Evolutionary conservation across 2,113 vertebrate species (phyloP).

Genomic region (Ammodytes dubius): DNA sequence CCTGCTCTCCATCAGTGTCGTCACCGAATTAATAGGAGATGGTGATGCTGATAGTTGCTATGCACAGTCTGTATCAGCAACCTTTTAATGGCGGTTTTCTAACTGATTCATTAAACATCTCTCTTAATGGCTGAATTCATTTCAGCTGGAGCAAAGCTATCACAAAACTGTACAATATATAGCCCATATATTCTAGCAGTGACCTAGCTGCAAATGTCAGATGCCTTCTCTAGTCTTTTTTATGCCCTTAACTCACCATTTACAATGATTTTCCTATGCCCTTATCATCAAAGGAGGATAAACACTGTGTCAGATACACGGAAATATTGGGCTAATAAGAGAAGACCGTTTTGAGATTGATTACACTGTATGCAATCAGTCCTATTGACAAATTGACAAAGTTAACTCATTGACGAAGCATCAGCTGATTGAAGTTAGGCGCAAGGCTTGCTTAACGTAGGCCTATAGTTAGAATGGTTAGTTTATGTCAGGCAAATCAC

Average conservation of each 20-base stretch:
- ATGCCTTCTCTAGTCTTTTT: constrained; percentile 12
- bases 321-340: neutral
- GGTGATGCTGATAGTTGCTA: constrained; percentile 80
- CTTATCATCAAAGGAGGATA: neutral
- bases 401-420: constrained; percentile 12
- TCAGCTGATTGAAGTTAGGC: constrained; percentile 32
- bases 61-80: constrained; percentile 69
- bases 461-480: constrained; percentile 34
- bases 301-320: neutral
- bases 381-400: constrained; percentile 4
- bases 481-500: constrained; percentile 63
- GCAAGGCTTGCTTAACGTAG: constrained; percentile 25
- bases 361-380: neutral
- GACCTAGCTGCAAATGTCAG: constrained; percentile 12
- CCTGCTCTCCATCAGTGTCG: constrained; percentile 63
- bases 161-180: constrained; percentile 32
- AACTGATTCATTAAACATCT: constrained; percentile 42
- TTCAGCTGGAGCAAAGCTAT: constrained; percentile 21
- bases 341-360: constrained; percentile 4
- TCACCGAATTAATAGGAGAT: constrained; percentile 77
- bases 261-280: neutral
- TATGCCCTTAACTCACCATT: neutral
- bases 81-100: constrained; percentile 57
- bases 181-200: constrained; percentile 35
- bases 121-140: constrained; percentile 5